Base-by-base conservation (phyloP, 2,113 vertebrate species). In the Megaleporinus macrocephalus region DNA sequence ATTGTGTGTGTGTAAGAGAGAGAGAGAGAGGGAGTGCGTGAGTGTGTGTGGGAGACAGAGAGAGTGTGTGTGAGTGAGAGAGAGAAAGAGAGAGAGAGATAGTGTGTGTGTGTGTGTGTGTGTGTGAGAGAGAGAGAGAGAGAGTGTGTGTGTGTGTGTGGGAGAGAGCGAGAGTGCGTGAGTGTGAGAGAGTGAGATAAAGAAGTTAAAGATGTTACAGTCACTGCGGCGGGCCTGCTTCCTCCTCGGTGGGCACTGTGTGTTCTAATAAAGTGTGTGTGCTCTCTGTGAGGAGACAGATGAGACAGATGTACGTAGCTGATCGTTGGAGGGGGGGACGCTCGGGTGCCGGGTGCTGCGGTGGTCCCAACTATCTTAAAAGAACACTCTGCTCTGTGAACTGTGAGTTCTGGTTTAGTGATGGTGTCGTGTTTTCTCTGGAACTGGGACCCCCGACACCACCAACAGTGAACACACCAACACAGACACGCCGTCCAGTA, bases 311-410 rank as follows among this genome's bases (percentile, higher is more conserved):
- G n/a, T 13, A 0, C 1, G 1, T 61, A 3, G 26, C 13, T 61
- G 57, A 26, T 26, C 24, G 4, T 9, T n/a, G n/a, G n/a, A n/a
- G 2, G 6, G 5, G n/a, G 10, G 24, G 57, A 61, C 24, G 20
- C 5, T 13, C n/a, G 53, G 20, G 6, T 57, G 26, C 27, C 4
- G 27, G 4, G 53, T 66, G 14, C 36, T 36, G 4, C 16, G 30
- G 11, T 5, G 36, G 6, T 22, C 51, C 41, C 20, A 24, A 30
- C 14, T 7, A 1, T 77, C 81, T 78, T 78, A 82, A 72, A 75
- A 72, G 76, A 78, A 86, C 83, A 79, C 20, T 7, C 22, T 82
- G 81, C 26, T 81, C 71, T 47, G 29, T 55, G 29, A 26, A 63
- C 61, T 63, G 2, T 1, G 41, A 62, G 22, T 55, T 53, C 51